These are phyloP conservation scores for Cheilosia grossa DNA, from an alignment of 2,888 invertebrate genomes.

Conservation along the genomic window DNA sequence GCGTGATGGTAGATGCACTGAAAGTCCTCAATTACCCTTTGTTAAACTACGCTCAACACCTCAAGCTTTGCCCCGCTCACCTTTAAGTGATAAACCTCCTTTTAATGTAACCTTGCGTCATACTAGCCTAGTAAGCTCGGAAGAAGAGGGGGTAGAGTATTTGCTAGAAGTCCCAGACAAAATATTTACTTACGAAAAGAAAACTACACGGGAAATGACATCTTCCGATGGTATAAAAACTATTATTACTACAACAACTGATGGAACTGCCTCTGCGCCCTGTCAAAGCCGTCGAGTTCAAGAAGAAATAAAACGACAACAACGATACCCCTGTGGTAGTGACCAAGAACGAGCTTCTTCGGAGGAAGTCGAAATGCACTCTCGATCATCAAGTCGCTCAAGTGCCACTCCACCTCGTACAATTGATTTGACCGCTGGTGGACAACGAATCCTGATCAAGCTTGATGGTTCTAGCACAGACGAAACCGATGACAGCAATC, in stretches of 20 bases:
- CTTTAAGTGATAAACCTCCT: conserved; percentile 76
- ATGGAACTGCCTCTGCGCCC: conserved; percentile 72
- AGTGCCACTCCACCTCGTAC: conserved; percentile 79
- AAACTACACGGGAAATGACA: conserved; percentile 84
- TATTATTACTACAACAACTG: conserved; percentile 80
- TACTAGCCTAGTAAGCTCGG: conserved; percentile 79
- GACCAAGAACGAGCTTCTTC: conserved; percentile 44
- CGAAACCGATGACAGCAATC: conserved; percentile 75
- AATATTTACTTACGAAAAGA: conserved; percentile 72
- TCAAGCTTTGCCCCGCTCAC: conserved; percentile 83
- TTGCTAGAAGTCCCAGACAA: conserved; percentile 13
- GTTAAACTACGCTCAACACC: conserved; percentile 86
- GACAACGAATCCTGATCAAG: conserved; percentile 80
- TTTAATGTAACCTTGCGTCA: conserved; percentile 84
- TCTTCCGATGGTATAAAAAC: conserved; percentile 81
- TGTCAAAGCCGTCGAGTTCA: conserved; percentile 82
- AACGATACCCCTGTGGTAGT: conserved; percentile 61
- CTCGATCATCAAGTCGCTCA: conserved; percentile 75
- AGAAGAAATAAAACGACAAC: conserved; percentile 51
- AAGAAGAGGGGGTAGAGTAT: conserved; percentile 52
- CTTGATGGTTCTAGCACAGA: conserved; percentile 77
- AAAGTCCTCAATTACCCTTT: conserved; percentile 85
- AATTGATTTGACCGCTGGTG: conserved; percentile 81
- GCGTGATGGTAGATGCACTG: conserved; percentile 83
- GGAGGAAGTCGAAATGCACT: conserved; percentile 45